Evolutionary conservation across 2,113 vertebrate genomes (phyloP).

Genomic region (Dissostichus mawsoni): DNA sequence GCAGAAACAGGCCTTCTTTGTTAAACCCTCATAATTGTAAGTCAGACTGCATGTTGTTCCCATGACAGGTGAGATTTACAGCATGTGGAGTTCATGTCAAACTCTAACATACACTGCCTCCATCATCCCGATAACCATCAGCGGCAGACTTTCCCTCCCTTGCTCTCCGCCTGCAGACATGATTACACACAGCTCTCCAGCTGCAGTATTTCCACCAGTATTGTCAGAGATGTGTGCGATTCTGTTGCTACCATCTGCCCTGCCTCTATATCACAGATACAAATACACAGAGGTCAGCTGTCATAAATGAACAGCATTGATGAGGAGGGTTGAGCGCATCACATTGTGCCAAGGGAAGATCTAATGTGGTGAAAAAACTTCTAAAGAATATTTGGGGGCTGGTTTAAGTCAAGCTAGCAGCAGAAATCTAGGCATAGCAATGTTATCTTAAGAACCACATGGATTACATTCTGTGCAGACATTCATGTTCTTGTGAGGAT

Average conservation of each 20-base stretch:
- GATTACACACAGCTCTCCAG: slow-evolving; percentile 26
- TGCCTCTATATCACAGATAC: slow-evolving; percentile 18
- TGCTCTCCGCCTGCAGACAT: not conserved
- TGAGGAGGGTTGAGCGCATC: slow-evolving; percentile 49
- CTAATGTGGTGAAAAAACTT: not conserved
- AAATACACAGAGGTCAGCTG: slow-evolving; percentile 63
- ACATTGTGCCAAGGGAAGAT: slow-evolving; percentile 1
- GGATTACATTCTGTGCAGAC: not conserved
- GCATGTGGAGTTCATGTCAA: slow-evolving; percentile 6
- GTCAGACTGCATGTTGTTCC: not conserved
- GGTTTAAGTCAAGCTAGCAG: not conserved
- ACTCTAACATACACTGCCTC: slow-evolving; percentile 9
- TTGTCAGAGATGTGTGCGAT: slow-evolving; percentile 44
- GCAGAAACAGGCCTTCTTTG: slow-evolving; percentile 10
- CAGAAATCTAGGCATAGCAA: not conserved
- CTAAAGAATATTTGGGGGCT: not conserved
- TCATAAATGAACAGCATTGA: slow-evolving; percentile 51
- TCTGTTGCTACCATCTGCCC: slow-evolving; percentile 23
- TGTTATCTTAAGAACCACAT: not conserved
- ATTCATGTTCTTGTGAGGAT: not conserved
- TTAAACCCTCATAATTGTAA: slow-evolving; percentile 6
- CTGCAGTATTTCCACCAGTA: slow-evolving; percentile 57
- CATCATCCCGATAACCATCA: slow-evolving; percentile 32
- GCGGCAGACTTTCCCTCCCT: slow-evolving; percentile 12
- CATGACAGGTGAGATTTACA: slow-evolving; percentile 30